Evolutionary conservation across 2,888 invertebrate genomes (phyloP).

Genomic region (Dendrolimus pini): DNA sequence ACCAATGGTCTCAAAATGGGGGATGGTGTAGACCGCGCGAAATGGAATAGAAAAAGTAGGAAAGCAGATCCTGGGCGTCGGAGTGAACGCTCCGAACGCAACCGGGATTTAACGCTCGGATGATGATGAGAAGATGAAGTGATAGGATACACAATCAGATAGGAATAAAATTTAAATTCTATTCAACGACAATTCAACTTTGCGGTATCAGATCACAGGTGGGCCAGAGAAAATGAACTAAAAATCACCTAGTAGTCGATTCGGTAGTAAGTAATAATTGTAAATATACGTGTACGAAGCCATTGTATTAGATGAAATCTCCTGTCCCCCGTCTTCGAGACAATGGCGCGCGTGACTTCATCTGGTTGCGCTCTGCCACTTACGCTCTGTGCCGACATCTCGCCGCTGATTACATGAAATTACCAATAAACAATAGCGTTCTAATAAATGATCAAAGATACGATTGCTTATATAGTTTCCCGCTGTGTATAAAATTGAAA

Average conservation of each 20-base stretch:
- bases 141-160: too few species aligned
- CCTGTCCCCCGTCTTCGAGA: constrained; percentile 35
- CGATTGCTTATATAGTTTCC: constrained; percentile 32
- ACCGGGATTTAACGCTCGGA: too few species aligned
- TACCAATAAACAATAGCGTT: constrained; percentile 35
- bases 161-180: too few species aligned
- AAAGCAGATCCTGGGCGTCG: too few species aligned
- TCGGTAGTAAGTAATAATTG: constrained; percentile 33
- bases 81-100: too few species aligned
- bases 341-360: constrained; percentile 57
- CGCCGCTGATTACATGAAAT: constrained; percentile 34
- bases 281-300: constrained; percentile 22
- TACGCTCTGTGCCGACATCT: constrained; percentile 16
- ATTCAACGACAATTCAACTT: neutral
- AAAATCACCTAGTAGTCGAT: constrained; percentile 26
- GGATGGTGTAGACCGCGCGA: too few species aligned
- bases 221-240: constrained; percentile 12
- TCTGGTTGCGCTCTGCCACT: constrained; percentile 24
- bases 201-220: neutral
- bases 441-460: constrained; percentile 27
- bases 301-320: constrained; percentile 34
- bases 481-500: constrained; percentile 6
- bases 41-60: too few species aligned
- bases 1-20: too few species aligned
- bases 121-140: too few species aligned